These are phyloP conservation scores for Epizoanthus ramosus DNA, from an alignment of 92 coral and sea anemone genomes.

Conservation along the genomic window DNA sequence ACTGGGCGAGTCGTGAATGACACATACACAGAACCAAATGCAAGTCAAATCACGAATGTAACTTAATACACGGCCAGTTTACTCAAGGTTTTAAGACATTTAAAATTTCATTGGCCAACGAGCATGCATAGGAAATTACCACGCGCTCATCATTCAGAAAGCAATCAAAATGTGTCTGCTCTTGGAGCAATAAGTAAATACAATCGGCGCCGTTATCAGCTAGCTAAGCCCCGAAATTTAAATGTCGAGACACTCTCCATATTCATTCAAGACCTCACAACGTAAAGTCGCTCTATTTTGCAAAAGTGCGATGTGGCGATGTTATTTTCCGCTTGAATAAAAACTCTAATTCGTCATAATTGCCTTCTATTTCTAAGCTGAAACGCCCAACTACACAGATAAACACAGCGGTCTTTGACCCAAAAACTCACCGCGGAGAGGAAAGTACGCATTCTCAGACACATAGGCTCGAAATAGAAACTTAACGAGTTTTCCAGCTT, in stretches of 20 bases:
- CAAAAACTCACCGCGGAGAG: conserved; percentile 23
- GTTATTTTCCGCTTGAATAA: conserved; percentile 12
- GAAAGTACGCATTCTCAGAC: conserved; percentile 15
- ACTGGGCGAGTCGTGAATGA: conserved; percentile 4
- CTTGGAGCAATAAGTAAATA: conserved; percentile 22
- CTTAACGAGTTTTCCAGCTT: conserved; percentile 38
- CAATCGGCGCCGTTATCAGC: conserved; percentile 29
- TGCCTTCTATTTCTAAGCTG: conserved; percentile 17
- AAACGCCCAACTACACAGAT: conserved; percentile 1
- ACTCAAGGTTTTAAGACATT: conserved; percentile 10
- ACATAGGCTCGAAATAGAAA: conserved; percentile 7
- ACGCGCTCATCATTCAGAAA: conserved; percentile 24
- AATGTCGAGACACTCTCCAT: background rate
- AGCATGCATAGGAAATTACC: conserved; percentile 33
- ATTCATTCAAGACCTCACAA: background rate
- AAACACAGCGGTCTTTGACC: conserved; percentile 3
- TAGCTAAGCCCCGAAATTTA: background rate
- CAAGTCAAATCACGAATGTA: conserved; percentile 2
- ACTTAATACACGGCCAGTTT: conserved; percentile 20
- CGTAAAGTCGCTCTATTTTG: background rate
- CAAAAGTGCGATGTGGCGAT: background rate
- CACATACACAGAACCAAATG: background rate
- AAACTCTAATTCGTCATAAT: background rate
- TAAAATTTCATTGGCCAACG: conserved; percentile 28
- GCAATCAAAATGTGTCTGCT: conserved; percentile 29